Base-by-base conservation (phyloP, 2,797 vertebrate genomes). In the Melopsittacus undulatus region DNA sequence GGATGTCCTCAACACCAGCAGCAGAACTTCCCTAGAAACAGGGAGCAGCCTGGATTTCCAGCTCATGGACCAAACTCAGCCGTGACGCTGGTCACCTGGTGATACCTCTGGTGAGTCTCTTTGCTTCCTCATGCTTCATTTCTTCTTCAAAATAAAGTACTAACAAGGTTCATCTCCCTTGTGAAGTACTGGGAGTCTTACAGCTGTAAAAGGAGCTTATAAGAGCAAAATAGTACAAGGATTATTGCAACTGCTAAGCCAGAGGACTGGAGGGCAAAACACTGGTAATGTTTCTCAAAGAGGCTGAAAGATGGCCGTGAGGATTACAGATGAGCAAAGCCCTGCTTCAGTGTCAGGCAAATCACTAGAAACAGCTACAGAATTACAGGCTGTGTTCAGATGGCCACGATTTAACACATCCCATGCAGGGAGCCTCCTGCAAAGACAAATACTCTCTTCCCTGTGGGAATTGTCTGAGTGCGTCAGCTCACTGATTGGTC, bases 391-490 rank as follows among this genome's bases (percentile, higher is more conserved):
- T 66, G 23, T 56, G 20, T 69, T 89, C 69, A 84, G 80, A 66
- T 22, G n/a, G 73, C 42, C 66, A 45, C 0, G 0, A 54, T 81
- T 83, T 69, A 89, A 51, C 32, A 59, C 49, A 63, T 2, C 14
- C 13, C 59, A 79, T 5, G 5, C 45, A 89, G 84, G 64, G 73
- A 83, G 66, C 36, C 76, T 82, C 57, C 86, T 91, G 79, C 74
- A 91, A 91, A 91, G 87, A 66, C 74, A 87, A 89, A 95, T 48
- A 36, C 48, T 83, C 73, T 42, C 40, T 87, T 91, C 40, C 76
- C 45, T 4, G 2, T 29, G 42, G 68, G 48, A 70, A 82, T 17
- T 83, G 59, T 51, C 74, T 1, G 4, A 84, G 45, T 30, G 64
- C 30, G 48, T 83, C 59, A 59, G 64, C 34, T 85, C 72, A 76